Evolutionary conservation across 2,113 vertebrate genomes (phyloP).

Genomic region (Sinocyclocheilus anshuiensis): DNA sequence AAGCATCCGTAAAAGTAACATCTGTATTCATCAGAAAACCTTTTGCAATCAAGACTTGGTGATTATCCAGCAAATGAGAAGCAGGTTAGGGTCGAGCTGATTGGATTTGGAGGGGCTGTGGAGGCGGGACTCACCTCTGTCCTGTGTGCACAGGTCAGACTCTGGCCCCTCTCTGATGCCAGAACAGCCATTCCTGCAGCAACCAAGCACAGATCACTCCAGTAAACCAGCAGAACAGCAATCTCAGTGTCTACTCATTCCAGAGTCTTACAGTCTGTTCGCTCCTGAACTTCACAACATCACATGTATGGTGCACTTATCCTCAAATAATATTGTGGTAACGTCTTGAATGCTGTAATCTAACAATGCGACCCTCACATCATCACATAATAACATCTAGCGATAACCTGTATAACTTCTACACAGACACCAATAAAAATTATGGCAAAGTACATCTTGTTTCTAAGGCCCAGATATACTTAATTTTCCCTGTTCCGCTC

Average conservation of each 20-base stretch:
- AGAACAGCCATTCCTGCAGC: slow-evolving; percentile 71
- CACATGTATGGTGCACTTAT: not conserved
- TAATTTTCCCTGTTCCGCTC: not conserved
- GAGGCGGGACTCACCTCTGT: slow-evolving; percentile 74
- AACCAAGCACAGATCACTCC: slow-evolving; percentile 71
- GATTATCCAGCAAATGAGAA: not conserved
- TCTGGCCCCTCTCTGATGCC: slow-evolving; percentile 61
- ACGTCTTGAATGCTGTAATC: not conserved
- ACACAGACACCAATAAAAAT: not conserved
- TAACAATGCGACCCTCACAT: not conserved
- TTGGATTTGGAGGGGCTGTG: slow-evolving; percentile 52
- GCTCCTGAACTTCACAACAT: not conserved
- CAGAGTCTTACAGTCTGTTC: too few species aligned
- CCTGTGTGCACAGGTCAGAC: slow-evolving; percentile 65
- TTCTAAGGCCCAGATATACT: not conserved
- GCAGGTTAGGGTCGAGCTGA: not conserved
- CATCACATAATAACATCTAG: not conserved
- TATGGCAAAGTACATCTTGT: not conserved
- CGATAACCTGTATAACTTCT: not conserved
- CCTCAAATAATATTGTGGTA: not conserved
- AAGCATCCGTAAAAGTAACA: not conserved
- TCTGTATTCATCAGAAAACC: not conserved
- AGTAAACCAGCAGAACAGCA: slow-evolving; percentile 32
- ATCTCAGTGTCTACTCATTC: not conserved
- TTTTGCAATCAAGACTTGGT: not conserved